These are phyloP conservation scores for Trigoniulus corallinus DNA, from an alignment of 1,140 invertebrate genomes.

Conservation along the genomic window DNA sequence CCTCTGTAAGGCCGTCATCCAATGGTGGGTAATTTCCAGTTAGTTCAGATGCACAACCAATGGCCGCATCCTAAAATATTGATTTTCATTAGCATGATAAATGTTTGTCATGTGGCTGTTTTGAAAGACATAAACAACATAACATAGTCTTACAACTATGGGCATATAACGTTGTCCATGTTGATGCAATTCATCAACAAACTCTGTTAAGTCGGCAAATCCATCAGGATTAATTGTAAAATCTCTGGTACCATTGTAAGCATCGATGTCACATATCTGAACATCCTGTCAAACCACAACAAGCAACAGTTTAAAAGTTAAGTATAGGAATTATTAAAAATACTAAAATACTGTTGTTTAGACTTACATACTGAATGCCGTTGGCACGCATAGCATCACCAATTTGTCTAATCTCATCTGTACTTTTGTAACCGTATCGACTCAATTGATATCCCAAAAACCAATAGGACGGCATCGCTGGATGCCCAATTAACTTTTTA, in stretches of 20 bases:
- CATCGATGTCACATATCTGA: background rate
- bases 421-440: constrained; percentile 11
- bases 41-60: background rate
- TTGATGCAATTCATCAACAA: background rate
- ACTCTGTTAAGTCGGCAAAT: background rate
- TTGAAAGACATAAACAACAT: too few relatives aligned
- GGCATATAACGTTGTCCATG: background rate
- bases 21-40: background rate
- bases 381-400: background rate
- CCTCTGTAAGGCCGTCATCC: background rate
- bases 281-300: background rate
- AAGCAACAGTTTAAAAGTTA: background rate
- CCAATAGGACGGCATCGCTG: constrained; percentile 31
- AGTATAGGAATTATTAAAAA: background rate
- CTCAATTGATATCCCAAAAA: constrained; percentile 31
- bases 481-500: constrained; percentile 19
- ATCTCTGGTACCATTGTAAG: background rate
- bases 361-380: background rate
- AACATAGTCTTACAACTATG: background rate
- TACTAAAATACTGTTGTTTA: background rate
- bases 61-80: background rate
- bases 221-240: background rate
- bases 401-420: background rate
- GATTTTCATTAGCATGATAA: background rate
- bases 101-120: background rate